Evolutionary conservation across 2,113 vertebrate genomes (phyloP).

Genomic region (Ellobius talpinus): DNA sequence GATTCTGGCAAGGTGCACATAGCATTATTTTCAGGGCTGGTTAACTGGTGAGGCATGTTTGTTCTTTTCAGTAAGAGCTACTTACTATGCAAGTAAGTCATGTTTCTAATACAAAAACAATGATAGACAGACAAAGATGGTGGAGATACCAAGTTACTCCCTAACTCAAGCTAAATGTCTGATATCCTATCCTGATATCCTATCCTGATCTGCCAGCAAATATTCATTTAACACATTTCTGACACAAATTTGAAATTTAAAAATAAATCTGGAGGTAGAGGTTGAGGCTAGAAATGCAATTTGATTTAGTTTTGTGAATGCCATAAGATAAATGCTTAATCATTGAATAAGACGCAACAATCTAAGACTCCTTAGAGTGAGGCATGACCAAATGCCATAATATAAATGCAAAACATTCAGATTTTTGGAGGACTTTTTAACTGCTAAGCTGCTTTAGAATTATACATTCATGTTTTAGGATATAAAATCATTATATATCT

Average conservation of each 20-base stretch:
- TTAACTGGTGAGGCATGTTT: constrained; percentile 21
- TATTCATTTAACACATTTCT: not conserved
- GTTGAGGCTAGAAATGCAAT: not conserved
- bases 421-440: constrained; percentile 21
- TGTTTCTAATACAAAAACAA: constrained; percentile 15
- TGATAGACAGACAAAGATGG: not conserved
- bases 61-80: constrained; percentile 59
- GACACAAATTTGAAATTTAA: constrained; percentile 14
- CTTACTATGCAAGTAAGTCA: constrained; percentile 38
- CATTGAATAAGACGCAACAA: constrained; percentile 3
- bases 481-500: constrained; percentile 52
- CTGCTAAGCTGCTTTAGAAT: constrained; percentile 31
- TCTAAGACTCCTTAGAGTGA: constrained; percentile 26
- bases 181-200: not conserved
- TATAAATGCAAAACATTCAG: not conserved
- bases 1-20: constrained; percentile 56
- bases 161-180: not conserved
- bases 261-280: constrained; percentile 8
- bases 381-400: not conserved
- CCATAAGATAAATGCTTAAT: constrained; percentile 3
- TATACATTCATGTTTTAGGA: constrained; percentile 32
- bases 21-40: constrained; percentile 42
- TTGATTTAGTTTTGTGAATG: constrained; percentile 22
- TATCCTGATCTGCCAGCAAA: not conserved
- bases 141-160: not conserved